phyloP scores from a whole-genome alignment of 2,888 invertebrate genomes.

The Phyllotreta cruciferae region DNA sequence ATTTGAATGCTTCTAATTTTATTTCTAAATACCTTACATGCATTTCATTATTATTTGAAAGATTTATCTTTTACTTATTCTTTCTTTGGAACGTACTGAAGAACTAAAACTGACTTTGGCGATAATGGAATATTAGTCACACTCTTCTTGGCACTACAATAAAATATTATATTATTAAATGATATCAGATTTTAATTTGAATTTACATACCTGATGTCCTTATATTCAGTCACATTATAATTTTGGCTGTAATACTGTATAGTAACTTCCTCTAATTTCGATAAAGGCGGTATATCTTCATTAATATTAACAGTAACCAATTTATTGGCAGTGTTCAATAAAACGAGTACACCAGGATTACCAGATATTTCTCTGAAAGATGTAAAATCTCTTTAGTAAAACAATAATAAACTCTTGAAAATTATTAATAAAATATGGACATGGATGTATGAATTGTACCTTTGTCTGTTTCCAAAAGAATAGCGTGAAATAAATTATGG shows the following conservation, averaged over 20 bases:
- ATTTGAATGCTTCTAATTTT: background rate
- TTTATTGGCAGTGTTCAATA: conserved; percentile 69
- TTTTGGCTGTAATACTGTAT: conserved; percentile 66
- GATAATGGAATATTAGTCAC: conserved; percentile 67
- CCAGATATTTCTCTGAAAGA: conserved; percentile 72
- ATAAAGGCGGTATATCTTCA: conserved; percentile 53
- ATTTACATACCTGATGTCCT: conserved; percentile 59
- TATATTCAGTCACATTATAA: conserved; percentile 59
- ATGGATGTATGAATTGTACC: conserved; percentile 31
- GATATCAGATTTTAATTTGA: conserved; percentile 1
- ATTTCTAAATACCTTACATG: too few relatives aligned
- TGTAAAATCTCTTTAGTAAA: conserved; percentile 7
- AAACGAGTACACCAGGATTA: conserved; percentile 77
- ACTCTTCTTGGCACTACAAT: conserved; percentile 67
- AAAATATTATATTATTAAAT: conserved; percentile 33
- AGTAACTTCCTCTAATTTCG: conserved; percentile 68
- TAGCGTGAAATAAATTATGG: conserved; percentile 13
- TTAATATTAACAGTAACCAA: conserved; percentile 64
- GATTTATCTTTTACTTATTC: conserved; percentile 42
- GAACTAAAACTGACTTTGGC: conserved; percentile 68
- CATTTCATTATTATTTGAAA: background rate
- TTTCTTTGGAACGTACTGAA: conserved; percentile 72
- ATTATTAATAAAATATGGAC: conserved; percentile 10
- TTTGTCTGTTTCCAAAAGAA: conserved; percentile 35
- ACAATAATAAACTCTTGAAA: background rate